These are phyloP conservation scores for Spheniscus mendiculus DNA, from an alignment of 2,113 vertebrate genomes.

Conservation along the genomic window DNA sequence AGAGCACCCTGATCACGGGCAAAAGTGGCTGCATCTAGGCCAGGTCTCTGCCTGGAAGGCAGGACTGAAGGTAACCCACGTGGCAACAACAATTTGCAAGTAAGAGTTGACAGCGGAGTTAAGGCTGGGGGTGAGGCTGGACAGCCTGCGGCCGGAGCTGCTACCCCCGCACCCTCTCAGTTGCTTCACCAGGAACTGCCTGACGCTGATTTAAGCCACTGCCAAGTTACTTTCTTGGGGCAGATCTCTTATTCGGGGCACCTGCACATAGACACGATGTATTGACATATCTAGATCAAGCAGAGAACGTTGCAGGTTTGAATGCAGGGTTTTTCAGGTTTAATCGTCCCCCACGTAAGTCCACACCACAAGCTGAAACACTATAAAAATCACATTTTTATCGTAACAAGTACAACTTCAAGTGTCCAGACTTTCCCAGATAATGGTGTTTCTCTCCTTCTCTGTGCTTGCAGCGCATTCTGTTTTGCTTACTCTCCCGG, in stretches of 20 bases:
- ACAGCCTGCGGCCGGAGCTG: not conserved
- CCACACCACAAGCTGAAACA: not conserved
- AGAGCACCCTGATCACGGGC: not conserved
- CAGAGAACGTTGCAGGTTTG: not conserved
- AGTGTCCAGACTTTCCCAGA: not conserved
- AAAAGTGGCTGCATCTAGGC: not conserved
- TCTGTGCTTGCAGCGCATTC: not conserved
- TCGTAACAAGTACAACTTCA: not conserved
- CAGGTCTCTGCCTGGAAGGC: not conserved
- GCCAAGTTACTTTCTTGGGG: too few relatives aligned
- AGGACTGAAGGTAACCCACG: not conserved
- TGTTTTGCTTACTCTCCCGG: conserved; percentile 38
- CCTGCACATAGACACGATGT: accelerated
- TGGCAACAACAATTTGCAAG: not conserved
- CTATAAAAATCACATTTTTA: not conserved
- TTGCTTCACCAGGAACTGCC: not conserved
- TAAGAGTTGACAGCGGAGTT: accelerated
- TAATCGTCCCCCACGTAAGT: not conserved
- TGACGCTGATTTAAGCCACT: accelerated
- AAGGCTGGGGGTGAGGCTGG: not conserved
- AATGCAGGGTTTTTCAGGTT: not conserved
- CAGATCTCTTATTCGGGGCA: not conserved
- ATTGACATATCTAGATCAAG: not conserved
- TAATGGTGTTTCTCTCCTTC: not conserved
- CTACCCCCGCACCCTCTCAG: not conserved